Base-by-base conservation (phyloP, 2,888 invertebrate genomes). In the Hemicrepidius hirtus region DNA sequence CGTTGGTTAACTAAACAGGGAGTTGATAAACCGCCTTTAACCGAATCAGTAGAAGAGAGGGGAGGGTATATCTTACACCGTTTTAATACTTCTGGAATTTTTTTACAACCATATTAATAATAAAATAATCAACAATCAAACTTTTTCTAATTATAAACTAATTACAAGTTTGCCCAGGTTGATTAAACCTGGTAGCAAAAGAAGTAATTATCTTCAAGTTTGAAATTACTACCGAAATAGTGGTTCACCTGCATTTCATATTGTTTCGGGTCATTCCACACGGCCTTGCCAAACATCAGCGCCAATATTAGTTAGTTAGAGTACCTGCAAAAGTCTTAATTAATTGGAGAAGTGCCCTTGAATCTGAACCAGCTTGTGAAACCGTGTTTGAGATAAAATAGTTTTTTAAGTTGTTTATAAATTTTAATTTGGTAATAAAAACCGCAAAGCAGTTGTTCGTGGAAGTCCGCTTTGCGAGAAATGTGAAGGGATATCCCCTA, bases 171-270 rank as follows among this genome's bases (percentile, higher is more conserved):
- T 32, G 9, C 32, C 24, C 32, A 7, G 4, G 32, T 6, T 5
- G 32, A 32, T 32, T 32, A 2, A 32, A 9, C 4, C 9, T 32
- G 3, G 32, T 32, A 32, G 28, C 32, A 32, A 2, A 32, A 32
- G 32, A 28, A 53, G 12, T 21, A 53, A 53, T 28, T 21, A 53
- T 1, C 5, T 28, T 53, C 53, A 28, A 24, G 53, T 53, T 53
- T 53, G 24, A 20, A 53, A 53, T 53, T 53, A 10, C 20, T 9
- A 20, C 20, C 3, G 18, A 1, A 20, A 57, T 57, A 57, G 57
- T 37, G 57, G 57, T 57, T 57, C 35, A 57, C 57, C 57, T 57
- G 57, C 57, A 57, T 20, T 37, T 57, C 37, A 20, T 28, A 18
- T 57, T 57, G 32, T 32, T 55, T 55, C 49, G 32, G 16, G 53